Conservation (phyloP, 2,797 vertebrate genomes). For the Arctocebus calabarensis region DNA sequence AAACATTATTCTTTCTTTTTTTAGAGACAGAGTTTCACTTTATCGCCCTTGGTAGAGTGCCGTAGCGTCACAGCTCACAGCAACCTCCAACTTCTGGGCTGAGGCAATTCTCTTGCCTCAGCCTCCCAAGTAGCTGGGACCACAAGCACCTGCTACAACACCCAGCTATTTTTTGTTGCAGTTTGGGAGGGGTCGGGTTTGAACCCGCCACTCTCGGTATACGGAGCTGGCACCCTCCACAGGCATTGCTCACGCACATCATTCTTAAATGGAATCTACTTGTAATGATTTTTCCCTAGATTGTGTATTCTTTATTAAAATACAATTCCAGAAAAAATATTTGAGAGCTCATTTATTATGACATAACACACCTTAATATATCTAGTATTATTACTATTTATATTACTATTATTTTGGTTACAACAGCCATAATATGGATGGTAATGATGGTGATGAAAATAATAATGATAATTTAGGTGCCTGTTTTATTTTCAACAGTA, state of each 20-base stretch:
- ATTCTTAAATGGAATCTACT: background rate
- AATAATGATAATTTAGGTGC: background rate
- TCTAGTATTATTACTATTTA: background rate
- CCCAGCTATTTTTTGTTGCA: no score
- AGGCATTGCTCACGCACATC: background rate
- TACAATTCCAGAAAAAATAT: background rate
- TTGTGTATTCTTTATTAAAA: background rate
- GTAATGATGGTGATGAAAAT: background rate
- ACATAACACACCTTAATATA: background rate
- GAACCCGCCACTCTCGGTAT: no score
- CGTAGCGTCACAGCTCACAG: no score
- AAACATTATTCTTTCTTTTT: background rate
- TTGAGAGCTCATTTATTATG: background rate
- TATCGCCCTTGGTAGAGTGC: no score
- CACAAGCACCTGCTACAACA: no score
- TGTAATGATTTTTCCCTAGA: background rate
- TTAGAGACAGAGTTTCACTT: no score
- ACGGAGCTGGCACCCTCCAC: no score
- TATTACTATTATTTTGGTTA: background rate
- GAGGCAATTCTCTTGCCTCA: no score
- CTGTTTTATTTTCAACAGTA: conserved; percentile 1
- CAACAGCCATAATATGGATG: background rate
- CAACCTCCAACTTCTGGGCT: no score
- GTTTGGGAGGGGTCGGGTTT: no score
- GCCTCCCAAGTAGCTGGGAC: no score